Conservation (phyloP, 2,113 vertebrate species). For the Hymenochirus boettgeri region DNA sequence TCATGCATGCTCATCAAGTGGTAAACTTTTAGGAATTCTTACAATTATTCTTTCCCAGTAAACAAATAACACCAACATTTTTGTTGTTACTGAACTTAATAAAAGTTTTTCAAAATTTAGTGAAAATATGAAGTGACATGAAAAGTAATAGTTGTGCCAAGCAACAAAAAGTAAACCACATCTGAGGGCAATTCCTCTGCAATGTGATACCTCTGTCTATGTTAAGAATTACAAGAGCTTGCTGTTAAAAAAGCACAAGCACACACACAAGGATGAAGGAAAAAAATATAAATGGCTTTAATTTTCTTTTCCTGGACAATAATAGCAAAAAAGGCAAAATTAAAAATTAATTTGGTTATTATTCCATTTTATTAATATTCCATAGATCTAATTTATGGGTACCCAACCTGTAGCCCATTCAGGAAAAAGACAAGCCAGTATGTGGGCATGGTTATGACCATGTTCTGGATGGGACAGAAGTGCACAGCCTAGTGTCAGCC, state of each 20-base stretch:
- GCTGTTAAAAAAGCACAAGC: neutral
- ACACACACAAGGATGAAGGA: neutral
- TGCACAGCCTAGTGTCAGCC: too few relatives aligned
- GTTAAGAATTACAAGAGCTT: neutral
- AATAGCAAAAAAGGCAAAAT: neutral
- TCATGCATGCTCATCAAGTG: neutral
- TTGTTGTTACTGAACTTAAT: neutral
- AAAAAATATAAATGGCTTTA: neutral
- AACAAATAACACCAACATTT: slow-evolving; percentile 5
- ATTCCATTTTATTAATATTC: too few relatives aligned
- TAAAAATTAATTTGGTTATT: too few relatives aligned
- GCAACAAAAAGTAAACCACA: slow-evolving; percentile 9
- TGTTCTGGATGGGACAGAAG: too few relatives aligned
- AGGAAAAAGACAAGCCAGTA: too few relatives aligned
- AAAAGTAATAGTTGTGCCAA: slow-evolving; percentile 19
- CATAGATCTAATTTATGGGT: too few relatives aligned
- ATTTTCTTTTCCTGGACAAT: neutral
- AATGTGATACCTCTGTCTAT: slow-evolving; percentile 11
- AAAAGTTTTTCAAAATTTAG: neutral
- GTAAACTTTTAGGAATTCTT: neutral
- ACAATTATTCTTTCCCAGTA: neutral
- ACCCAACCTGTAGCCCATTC: too few relatives aligned
- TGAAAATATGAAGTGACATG: slow-evolving; percentile 21
- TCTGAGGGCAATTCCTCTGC: slow-evolving; percentile 6
- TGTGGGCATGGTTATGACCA: too few relatives aligned